Percentiles rank a stretch among this genome's conserved stretches.
Conservation (phyloP, 2,797 vertebrate species). For the Coregonus sp. region DNA sequence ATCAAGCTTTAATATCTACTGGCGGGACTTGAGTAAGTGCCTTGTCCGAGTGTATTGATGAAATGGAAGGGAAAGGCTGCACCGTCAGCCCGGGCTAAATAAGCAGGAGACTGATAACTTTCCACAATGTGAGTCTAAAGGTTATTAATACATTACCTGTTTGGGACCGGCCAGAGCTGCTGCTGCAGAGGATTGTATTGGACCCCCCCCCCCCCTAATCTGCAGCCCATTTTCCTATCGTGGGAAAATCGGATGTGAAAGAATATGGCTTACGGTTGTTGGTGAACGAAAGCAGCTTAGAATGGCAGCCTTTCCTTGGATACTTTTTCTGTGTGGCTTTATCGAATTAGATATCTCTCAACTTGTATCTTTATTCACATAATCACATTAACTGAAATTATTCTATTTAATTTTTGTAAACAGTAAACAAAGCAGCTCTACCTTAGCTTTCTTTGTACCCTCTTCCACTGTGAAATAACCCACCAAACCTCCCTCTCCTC, state of each 20-base stretch:
- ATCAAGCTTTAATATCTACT: slow-evolving; percentile 79
- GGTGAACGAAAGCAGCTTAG: too few species aligned
- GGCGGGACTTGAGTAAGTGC: slow-evolving; percentile 79
- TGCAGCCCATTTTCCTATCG: too few species aligned
- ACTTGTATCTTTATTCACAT: neutral
- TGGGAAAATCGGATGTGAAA: too few species aligned
- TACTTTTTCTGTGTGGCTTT: neutral
- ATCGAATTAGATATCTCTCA: neutral
- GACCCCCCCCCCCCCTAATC: slow-evolving; percentile 22
- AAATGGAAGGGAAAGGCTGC: slow-evolving; percentile 72
- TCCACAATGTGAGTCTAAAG: slow-evolving; percentile 80
- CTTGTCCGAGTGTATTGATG: slow-evolving; percentile 78
- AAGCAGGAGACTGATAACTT: slow-evolving; percentile 79
- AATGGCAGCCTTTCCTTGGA: too few species aligned
- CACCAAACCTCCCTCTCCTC: neutral
- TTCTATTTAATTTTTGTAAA: too few species aligned
- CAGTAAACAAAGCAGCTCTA: neutral
- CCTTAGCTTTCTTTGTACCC: neutral
- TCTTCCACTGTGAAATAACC: neutral
- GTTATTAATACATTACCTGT: slow-evolving; percentile 82
- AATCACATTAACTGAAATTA: too few species aligned
- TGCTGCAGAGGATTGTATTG: slow-evolving; percentile 67
- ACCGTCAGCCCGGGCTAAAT: slow-evolving; percentile 76
- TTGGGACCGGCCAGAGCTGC: slow-evolving; percentile 41
- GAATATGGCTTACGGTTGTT: too few species aligned